Evolutionary conservation across 2,113 vertebrate genomes (phyloP).

Genomic region (Tenrec ecaudatus): DNA sequence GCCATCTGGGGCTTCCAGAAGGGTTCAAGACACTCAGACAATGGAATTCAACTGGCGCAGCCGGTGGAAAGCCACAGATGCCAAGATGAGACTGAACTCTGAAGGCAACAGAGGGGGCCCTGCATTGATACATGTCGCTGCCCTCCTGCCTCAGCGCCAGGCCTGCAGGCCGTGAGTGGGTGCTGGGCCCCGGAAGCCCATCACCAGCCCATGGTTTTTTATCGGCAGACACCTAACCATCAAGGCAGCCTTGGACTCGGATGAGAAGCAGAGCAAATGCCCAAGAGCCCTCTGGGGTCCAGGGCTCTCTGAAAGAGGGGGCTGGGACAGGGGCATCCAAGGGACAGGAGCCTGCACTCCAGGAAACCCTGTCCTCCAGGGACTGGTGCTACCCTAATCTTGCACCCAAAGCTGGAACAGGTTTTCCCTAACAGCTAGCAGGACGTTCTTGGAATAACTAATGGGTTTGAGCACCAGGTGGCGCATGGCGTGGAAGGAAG

Average conservation of each 20-base stretch:
- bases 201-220: not conserved
- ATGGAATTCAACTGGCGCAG: constrained; percentile 62
- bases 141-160: not conserved
- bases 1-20: not conserved
- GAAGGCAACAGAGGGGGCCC: not conserved
- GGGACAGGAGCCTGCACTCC: not conserved
- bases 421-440: not conserved
- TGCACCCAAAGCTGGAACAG: fast-evolving
- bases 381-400: not conserved
- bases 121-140: not conserved
- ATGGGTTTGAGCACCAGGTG: not conserved
- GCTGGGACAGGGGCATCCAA: not conserved
- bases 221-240: not conserved
- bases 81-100: constrained; percentile 37
- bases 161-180: not conserved
- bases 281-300: not conserved
- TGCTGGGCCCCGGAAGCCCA: fast-evolving
- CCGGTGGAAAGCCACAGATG: constrained; percentile 20
- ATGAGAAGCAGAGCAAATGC: not conserved
- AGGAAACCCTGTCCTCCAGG: fast-evolving
- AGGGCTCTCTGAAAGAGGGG: not conserved
- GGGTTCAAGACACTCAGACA: not conserved
- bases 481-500: not conserved
- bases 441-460: not conserved
- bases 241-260: not conserved